phyloP scores from a whole-genome alignment of 2,888 invertebrate genomes.

The Chrysolina americana region DNA sequence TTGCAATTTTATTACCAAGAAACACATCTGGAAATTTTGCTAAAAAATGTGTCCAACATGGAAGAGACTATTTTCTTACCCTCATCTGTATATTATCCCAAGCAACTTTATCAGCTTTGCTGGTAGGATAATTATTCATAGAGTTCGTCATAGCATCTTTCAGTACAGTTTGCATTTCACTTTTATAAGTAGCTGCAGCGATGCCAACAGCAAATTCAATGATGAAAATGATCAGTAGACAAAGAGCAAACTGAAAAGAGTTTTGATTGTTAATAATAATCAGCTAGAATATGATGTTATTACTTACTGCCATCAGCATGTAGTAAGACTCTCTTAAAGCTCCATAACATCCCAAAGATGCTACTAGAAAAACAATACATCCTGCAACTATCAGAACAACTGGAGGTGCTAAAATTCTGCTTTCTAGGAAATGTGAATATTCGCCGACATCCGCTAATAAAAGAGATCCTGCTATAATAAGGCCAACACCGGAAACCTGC shows the following conservation, averaged over 20 bases:
- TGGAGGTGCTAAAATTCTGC: slow-evolving; percentile 85
- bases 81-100: slow-evolving; percentile 86
- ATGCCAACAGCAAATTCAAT: slow-evolving; percentile 90
- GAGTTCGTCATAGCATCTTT: slow-evolving; percentile 79
- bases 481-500: slow-evolving; percentile 75
- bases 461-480: slow-evolving; percentile 82
- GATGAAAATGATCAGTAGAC: slow-evolving; percentile 85
- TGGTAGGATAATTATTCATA: slow-evolving; percentile 73
- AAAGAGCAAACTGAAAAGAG: slow-evolving; percentile 80
- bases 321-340: slow-evolving; percentile 91
- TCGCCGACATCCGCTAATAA: slow-evolving; percentile 82
- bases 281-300: background rate
- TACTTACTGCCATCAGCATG: slow-evolving; percentile 86
- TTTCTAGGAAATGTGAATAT: slow-evolving; percentile 84
- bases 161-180: slow-evolving; percentile 79
- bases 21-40: too few relatives aligned
- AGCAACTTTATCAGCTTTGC: slow-evolving; percentile 75
- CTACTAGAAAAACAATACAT: slow-evolving; percentile 87
- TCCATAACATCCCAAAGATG: slow-evolving; percentile 93
- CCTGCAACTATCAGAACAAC: slow-evolving; percentile 89
- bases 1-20: too few relatives aligned
- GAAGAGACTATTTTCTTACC: slow-evolving; percentile 50
- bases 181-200: slow-evolving; percentile 85
- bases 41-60: too few relatives aligned
- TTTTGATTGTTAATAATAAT: background rate